These are phyloP conservation scores for Hirundichthys speculiger DNA, from an alignment of 2,113 vertebrate genomes.

Conservation along the genomic window DNA sequence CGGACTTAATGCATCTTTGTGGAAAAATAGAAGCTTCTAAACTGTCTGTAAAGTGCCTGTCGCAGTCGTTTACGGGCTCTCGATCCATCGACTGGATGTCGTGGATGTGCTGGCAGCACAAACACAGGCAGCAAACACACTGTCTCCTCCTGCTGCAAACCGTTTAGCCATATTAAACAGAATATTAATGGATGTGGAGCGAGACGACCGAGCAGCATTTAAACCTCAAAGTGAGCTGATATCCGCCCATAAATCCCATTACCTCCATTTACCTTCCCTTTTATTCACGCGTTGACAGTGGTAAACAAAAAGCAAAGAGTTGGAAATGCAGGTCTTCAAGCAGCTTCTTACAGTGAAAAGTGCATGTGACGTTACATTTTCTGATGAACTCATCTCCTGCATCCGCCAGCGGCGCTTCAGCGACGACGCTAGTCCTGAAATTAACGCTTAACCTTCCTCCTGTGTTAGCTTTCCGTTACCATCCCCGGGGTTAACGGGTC, in stretches of 20 bases:
- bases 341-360: constrained; percentile 37
- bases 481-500: too few relatives aligned
- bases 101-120: constrained; percentile 70
- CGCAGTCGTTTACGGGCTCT: constrained; percentile 60
- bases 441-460: constrained; percentile 48
- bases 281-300: constrained; percentile 74
- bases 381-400: constrained; percentile 63
- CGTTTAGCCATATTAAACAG: constrained; percentile 71
- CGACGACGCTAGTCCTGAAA: constrained; percentile 37
- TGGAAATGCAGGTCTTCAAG: constrained; percentile 34
- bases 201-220: constrained; percentile 65
- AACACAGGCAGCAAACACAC: constrained; percentile 59
- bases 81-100: constrained; percentile 67
- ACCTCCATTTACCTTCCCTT: constrained; percentile 73
- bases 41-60: constrained; percentile 68
- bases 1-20: constrained; percentile 46
- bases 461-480: too few relatives aligned
- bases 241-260: constrained; percentile 70
- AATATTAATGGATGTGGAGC: constrained; percentile 73
- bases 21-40: constrained; percentile 56
- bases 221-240: constrained; percentile 72
- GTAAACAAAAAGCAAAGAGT: constrained; percentile 72
- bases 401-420: constrained; percentile 58
- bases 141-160: constrained; percentile 66
- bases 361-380: constrained; percentile 63